Conservation (phyloP, 2,888 invertebrate species). For the Yponomeuta cagnagella region DNA sequence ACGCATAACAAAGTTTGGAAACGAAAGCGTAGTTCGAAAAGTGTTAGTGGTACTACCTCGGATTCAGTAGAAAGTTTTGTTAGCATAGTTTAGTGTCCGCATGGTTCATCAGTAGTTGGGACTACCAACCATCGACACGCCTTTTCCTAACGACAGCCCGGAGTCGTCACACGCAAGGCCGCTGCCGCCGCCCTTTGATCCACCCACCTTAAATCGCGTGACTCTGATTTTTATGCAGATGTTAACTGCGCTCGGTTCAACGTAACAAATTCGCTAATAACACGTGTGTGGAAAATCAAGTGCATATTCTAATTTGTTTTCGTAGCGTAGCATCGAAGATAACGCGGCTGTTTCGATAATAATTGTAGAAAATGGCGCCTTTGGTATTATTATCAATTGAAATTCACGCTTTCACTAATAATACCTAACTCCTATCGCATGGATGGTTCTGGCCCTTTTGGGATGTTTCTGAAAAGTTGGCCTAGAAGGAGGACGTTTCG, state of each 20-base stretch:
- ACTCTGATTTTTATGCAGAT: slow-evolving; percentile 29
- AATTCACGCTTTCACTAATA: neutral
- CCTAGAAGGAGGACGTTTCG: slow-evolving; percentile 23
- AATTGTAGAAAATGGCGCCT: slow-evolving; percentile 7
- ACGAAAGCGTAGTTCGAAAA: neutral
- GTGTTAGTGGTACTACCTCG: neutral
- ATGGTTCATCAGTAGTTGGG: slow-evolving; percentile 41
- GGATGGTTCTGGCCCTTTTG: neutral
- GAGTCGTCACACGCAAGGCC: slow-evolving; percentile 72
- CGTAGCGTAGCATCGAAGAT: neutral
- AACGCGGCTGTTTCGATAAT: neutral
- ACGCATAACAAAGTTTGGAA: neutral
- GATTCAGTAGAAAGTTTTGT: neutral
- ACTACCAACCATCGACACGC: slow-evolving; percentile 58
- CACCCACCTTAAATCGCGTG: slow-evolving; percentile 73
- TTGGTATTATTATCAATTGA: neutral
- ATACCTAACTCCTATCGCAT: neutral
- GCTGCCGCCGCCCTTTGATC: slow-evolving; percentile 71
- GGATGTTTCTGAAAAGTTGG: neutral
- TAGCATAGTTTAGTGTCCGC: neutral
- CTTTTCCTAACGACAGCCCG: slow-evolving; percentile 75
- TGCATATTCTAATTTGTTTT: neutral
- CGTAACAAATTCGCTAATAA: neutral
- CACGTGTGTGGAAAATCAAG: slow-evolving; percentile 7
- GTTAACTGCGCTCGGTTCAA: slow-evolving; percentile 15